Evolutionary conservation across 2,888 invertebrate species (phyloP).

Genomic region (Scelioninae gen. 1): DNA sequence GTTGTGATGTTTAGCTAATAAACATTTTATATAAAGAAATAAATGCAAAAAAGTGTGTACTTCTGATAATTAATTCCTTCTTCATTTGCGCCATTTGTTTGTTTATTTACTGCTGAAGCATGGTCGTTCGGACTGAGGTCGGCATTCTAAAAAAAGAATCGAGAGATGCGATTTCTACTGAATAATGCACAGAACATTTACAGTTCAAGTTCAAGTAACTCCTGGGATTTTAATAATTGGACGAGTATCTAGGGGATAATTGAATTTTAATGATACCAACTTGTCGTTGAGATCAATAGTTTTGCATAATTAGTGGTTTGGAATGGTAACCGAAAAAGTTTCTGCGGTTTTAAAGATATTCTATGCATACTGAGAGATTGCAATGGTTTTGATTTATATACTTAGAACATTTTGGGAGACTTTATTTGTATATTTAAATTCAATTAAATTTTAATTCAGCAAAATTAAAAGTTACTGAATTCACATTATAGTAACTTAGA

Average conservation of each 20-base stretch:
- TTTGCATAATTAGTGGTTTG: constrained; percentile 5
- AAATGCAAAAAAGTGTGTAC: too few relatives aligned
- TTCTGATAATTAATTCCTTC: background rate
- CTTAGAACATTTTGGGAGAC: too few relatives aligned
- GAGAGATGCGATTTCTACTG: background rate
- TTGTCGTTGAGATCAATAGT: constrained; percentile 8
- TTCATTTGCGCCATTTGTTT: background rate
- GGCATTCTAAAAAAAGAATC: background rate
- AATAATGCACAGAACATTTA: constrained; percentile 19
- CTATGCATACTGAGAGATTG: too few relatives aligned
- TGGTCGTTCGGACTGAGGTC: background rate
- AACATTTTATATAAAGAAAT: too few relatives aligned
- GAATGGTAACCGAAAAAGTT: too few relatives aligned
- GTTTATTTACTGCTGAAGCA: background rate
- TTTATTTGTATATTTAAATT: too few relatives aligned
- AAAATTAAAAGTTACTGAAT: too few relatives aligned
- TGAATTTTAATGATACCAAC: constrained; percentile 32
- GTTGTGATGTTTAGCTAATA: too few relatives aligned
- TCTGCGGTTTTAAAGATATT: too few relatives aligned
- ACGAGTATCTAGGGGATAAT: constrained; percentile 10
- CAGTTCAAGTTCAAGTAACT: constrained; percentile 49
- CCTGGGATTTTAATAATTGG: constrained; percentile 27
- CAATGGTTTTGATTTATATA: too few relatives aligned
- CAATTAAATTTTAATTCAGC: too few relatives aligned
- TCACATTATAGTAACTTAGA: too few relatives aligned